These are phyloP conservation scores for Cotesia chilonis DNA, from an alignment of 1,140 invertebrate genomes.

Conservation along the genomic window DNA sequence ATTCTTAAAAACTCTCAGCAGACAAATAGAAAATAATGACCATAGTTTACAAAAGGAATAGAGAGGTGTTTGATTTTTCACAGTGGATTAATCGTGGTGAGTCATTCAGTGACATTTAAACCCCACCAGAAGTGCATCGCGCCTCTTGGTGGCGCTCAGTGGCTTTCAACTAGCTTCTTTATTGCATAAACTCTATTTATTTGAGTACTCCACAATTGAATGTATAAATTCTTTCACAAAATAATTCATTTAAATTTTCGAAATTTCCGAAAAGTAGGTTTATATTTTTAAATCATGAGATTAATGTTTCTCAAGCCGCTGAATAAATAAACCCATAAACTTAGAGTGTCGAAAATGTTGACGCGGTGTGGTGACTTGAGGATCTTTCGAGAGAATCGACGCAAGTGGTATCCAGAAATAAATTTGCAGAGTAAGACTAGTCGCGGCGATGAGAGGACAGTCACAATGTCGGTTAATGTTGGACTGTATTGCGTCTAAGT, in stretches of 20 bases:
- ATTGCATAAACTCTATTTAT: neutral
- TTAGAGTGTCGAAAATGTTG: neutral
- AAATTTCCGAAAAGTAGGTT: neutral
- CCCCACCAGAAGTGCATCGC: slow-evolving; percentile 45
- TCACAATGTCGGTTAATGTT: slow-evolving; percentile 1
- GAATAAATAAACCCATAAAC: neutral
- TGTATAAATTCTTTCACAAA: too few species aligned
- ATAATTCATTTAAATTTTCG: too few species aligned
- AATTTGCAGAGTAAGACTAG: slow-evolving; percentile 22
- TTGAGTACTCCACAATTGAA: too few species aligned
- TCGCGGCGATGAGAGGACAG: slow-evolving; percentile 5
- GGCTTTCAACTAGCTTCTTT: slow-evolving; percentile 46
- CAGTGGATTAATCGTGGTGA: slow-evolving; percentile 41
- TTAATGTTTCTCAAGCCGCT: neutral
- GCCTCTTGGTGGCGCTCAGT: slow-evolving; percentile 43
- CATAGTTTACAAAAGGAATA: neutral
- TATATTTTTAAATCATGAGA: slow-evolving; percentile 7
- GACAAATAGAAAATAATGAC: neutral
- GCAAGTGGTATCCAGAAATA: slow-evolving; percentile 14
- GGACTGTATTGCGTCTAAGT: neutral
- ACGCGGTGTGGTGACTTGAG: neutral
- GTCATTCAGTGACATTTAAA: slow-evolving; percentile 57
- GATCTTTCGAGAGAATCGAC: slow-evolving; percentile 9
- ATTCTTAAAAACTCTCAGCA: too few species aligned
- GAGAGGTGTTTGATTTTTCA: slow-evolving; percentile 5